A percentile compares a stretch with the other conserved stretches of the same genome.
These are phyloP conservation scores for Diarsia brunnea DNA, from an alignment of 2,888 invertebrate genomes.

Conservation along the genomic window DNA sequence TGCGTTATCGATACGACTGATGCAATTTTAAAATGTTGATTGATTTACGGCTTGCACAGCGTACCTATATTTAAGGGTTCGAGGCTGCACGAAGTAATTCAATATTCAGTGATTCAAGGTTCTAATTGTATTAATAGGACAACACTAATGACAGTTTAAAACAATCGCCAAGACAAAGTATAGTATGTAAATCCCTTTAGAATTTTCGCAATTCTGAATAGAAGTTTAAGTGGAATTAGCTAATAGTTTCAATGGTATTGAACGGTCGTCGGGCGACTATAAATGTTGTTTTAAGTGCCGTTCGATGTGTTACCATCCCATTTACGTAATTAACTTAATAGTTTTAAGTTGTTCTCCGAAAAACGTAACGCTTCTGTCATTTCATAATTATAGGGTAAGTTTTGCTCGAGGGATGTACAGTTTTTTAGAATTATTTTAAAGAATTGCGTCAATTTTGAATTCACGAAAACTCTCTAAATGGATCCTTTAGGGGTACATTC, in stretches of 20 bases:
- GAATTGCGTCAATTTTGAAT: background rate
- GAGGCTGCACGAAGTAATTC: background rate
- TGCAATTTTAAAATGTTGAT: slow-evolving; percentile 6
- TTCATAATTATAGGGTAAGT: background rate
- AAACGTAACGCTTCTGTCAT: background rate
- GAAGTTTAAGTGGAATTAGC: slow-evolving; percentile 59
- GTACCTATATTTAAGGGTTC: background rate
- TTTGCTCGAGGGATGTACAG: background rate
- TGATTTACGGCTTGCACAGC: background rate
- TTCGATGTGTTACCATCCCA: slow-evolving; percentile 17
- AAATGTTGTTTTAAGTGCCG: slow-evolving; percentile 17
- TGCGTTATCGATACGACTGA: background rate
- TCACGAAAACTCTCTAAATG: background rate
- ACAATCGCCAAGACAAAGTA: background rate
- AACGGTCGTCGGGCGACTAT: slow-evolving; percentile 37
- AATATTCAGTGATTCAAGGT: background rate
- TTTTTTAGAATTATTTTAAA: background rate
- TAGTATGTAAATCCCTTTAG: slow-evolving; percentile 45
- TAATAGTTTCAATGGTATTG: slow-evolving; percentile 52
- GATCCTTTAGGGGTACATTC: background rate
- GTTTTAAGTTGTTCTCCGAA: slow-evolving; percentile 12
- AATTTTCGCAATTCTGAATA: slow-evolving; percentile 39
- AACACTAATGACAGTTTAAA: background rate
- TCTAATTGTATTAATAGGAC: slow-evolving; percentile 4
- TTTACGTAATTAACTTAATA: slow-evolving; percentile 20